phyloP scores from a whole-genome alignment of 2,888 invertebrate genomes.

The Drosophila fungiperda region DNA sequence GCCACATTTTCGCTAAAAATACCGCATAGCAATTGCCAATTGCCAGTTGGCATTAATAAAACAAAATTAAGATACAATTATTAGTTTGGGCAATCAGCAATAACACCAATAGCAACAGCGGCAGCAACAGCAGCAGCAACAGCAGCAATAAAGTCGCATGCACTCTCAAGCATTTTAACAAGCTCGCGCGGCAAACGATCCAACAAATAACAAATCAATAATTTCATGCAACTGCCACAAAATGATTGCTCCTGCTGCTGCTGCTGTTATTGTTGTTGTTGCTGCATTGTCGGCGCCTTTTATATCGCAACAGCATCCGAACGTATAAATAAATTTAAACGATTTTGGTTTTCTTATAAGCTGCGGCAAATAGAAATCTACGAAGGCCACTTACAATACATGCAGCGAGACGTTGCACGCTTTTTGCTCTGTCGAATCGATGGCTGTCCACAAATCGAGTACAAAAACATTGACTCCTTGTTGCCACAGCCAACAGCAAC shows the following conservation, averaged over 20 bases:
- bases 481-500: conserved; percentile 18
- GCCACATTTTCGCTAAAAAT: conserved; percentile 18
- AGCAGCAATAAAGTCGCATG: conserved; percentile 17
- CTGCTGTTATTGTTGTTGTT: conserved; percentile 26
- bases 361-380: conserved; percentile 63
- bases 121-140: conserved; percentile 20
- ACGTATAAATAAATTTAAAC: conserved; percentile 72
- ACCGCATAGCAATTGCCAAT: conserved; percentile 28
- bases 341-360: conserved; percentile 63
- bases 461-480: conserved; percentile 47
- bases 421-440: conserved; percentile 35
- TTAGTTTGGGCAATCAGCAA: conserved; percentile 59
- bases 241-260: conserved; percentile 59
- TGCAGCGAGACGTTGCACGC: conserved; percentile 41
- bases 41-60: conserved; percentile 53
- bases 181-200: conserved; percentile 52
- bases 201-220: conserved; percentile 75
- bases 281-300: conserved; percentile 68
- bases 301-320: conserved; percentile 55
- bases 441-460: conserved; percentile 36
- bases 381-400: conserved; percentile 65
- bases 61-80: conserved; percentile 72
- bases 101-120: conserved; percentile 28
- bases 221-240: conserved; percentile 71
- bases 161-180: conserved; percentile 64